Percentiles rank a stretch among this genome's conserved stretches.
These are phyloP conservation scores for Mythimna lalbum DNA, from an alignment of 2,888 invertebrate genomes.

Conservation along the genomic window DNA sequence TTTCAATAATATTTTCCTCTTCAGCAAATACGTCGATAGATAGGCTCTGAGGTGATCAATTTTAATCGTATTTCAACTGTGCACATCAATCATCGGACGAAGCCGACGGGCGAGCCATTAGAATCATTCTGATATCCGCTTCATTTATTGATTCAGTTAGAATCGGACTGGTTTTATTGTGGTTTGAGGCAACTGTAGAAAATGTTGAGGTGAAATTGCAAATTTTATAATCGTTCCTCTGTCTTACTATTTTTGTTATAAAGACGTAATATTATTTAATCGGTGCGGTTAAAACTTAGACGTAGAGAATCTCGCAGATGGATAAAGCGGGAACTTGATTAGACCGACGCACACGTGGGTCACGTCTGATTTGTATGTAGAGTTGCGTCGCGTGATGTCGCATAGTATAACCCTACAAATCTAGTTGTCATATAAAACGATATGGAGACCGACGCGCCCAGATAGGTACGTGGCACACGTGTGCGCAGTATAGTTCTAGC, in stretches of 20 bases:
- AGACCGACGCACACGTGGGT: no score
- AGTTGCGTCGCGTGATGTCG: no score
- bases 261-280: conserved; percentile 11
- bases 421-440: no score
- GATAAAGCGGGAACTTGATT: no score
- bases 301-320: neutral
- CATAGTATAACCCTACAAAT: no score
- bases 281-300: neutral
- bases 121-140: conserved; percentile 25
- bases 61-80: conserved; percentile 47
- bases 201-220: conserved; percentile 14
- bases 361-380: no score
- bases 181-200: conserved; percentile 3
- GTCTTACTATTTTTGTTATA: neutral
- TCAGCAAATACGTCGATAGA: conserved; percentile 31
- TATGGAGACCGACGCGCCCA: no score
- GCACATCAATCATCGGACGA: conserved; percentile 49
- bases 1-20: conserved; percentile 29
- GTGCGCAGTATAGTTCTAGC: no score
- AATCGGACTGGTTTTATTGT: conserved; percentile 14
- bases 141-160: conserved; percentile 33
- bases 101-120: conserved; percentile 20
- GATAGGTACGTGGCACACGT: no score
- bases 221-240: neutral
- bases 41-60: conserved; percentile 48